Evolutionary conservation across 2,113 vertebrate genomes (phyloP).

Genomic region (Empidonax alnorum): DNA sequence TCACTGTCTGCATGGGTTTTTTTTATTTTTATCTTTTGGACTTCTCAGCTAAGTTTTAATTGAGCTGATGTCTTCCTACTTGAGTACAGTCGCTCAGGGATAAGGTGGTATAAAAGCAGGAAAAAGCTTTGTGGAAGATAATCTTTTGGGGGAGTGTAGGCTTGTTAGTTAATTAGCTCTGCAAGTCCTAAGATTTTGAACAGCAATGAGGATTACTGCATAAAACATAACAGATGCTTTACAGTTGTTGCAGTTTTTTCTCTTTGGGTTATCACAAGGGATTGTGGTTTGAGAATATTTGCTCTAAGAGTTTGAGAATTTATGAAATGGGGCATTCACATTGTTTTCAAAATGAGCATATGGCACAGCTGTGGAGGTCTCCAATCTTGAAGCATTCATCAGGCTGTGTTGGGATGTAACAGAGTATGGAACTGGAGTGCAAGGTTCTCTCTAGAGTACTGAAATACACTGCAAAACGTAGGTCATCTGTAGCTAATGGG

Average conservation of each 20-base stretch:
- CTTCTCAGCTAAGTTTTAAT: background rate
- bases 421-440: background rate
- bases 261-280: slow-evolving; percentile 15
- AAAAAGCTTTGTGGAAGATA: slow-evolving; percentile 1
- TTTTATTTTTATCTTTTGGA: background rate
- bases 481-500: background rate
- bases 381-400: background rate
- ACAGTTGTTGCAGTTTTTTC: background rate
- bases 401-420: background rate
- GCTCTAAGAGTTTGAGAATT: background rate
- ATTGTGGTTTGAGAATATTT: background rate
- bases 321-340: background rate
- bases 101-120: background rate
- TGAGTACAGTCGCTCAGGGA: background rate
- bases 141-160: background rate
- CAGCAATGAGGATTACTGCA: background rate
- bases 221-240: slow-evolving; percentile 7
- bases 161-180: slow-evolving; percentile 41
- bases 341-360: slow-evolving; percentile 12
- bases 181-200: background rate
- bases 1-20: background rate
- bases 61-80: background rate
- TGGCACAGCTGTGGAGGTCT: background rate
- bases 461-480: background rate
- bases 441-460: background rate